Evolutionary conservation across 2,888 invertebrate species (phyloP).

Genomic region (Drosophila formosana): DNA sequence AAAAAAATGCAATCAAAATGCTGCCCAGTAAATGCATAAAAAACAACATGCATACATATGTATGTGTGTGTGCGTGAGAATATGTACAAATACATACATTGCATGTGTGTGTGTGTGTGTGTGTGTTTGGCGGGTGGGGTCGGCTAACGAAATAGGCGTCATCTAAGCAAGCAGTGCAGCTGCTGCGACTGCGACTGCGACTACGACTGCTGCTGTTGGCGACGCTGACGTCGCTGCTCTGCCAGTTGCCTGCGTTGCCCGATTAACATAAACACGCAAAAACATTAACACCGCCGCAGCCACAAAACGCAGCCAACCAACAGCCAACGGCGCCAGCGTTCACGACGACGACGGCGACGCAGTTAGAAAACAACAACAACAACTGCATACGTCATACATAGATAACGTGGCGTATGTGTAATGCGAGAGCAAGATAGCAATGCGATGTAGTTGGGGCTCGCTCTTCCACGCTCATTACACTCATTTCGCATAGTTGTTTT

Average conservation of each 20-base stretch:
- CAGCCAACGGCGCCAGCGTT: constrained; percentile 63
- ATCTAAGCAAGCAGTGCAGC: constrained; percentile 72
- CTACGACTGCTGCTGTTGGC: constrained; percentile 12
- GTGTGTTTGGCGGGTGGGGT: constrained; percentile 37
- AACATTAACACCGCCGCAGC: constrained; percentile 76
- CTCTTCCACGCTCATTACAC: constrained; percentile 80
- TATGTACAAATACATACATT: constrained; percentile 23
- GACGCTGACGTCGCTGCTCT: constrained; percentile 43
- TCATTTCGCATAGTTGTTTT: constrained; percentile 69
- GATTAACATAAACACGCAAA: constrained; percentile 85
- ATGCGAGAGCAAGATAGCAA: constrained; percentile 60
- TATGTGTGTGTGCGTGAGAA: constrained; percentile 14
- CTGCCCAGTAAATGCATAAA: constrained; percentile 77
- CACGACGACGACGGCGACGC: constrained; percentile 54
- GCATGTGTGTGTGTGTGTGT: constrained; percentile 7
- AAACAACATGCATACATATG: constrained; percentile 45
- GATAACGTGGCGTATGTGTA: constrained; percentile 81
- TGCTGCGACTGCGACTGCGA: constrained; percentile 14
- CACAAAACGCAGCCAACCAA: constrained; percentile 64
- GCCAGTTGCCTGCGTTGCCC: constrained; percentile 62
- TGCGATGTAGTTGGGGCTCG: constrained; percentile 49
- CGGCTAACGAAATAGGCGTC: constrained; percentile 72
- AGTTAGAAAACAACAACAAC: constrained; percentile 79
- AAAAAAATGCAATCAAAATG: constrained; percentile 77
- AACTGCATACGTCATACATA: constrained; percentile 67